phyloP scores from a whole-genome alignment of 2,888 invertebrate species.

The Spodoptera picta region DNA sequence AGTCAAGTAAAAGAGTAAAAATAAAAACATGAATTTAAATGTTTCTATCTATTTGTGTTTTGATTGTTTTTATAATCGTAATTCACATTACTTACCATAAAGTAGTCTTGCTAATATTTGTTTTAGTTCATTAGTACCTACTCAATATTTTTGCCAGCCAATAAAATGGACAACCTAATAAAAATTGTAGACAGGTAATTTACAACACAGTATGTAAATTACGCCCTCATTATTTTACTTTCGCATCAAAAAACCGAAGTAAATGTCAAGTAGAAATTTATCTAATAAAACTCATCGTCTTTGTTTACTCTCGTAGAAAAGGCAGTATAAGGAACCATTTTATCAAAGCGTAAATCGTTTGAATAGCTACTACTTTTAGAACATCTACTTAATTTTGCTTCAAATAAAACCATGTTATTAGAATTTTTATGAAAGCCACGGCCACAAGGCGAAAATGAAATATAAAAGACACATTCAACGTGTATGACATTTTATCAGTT shows the following conservation, averaged over 20 bases:
- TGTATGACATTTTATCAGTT: slow-evolving; percentile 10
- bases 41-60: too few relatives aligned
- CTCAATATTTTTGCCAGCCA: too few relatives aligned
- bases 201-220: too few relatives aligned
- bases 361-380: slow-evolving; percentile 20
- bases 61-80: too few relatives aligned
- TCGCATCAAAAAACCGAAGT: background rate
- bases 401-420: slow-evolving; percentile 34
- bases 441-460: slow-evolving; percentile 28
- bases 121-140: too few relatives aligned
- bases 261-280: slow-evolving; percentile 6
- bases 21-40: background rate
- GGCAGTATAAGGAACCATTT: slow-evolving; percentile 18
- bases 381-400: slow-evolving; percentile 30
- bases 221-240: too few relatives aligned
- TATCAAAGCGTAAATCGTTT: slow-evolving; percentile 16
- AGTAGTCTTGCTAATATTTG: too few relatives aligned
- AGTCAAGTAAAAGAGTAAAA: slow-evolving; percentile 4
- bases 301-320: slow-evolving; percentile 9
- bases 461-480: slow-evolving; percentile 40
- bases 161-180: too few relatives aligned
- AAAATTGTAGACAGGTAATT: too few relatives aligned
- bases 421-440: slow-evolving; percentile 17
- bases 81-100: too few relatives aligned
- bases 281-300: slow-evolving; percentile 1